Conservation (phyloP, 2,888 invertebrate species). For the Atherix ibis region DNA sequence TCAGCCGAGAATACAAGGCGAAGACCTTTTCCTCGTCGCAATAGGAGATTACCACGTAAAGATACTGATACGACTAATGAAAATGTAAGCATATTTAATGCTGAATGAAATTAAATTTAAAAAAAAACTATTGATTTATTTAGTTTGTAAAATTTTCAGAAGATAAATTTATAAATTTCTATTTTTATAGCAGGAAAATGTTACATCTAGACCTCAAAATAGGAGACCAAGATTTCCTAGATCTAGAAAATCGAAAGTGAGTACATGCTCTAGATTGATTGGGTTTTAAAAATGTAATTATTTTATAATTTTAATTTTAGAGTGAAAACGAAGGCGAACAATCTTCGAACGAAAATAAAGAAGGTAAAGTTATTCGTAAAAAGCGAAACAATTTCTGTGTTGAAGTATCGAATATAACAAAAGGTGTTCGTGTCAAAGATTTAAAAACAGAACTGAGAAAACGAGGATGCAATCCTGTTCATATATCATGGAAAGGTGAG, state of each 20-base stretch:
- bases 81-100: conserved; percentile 15
- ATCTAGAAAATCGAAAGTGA: conserved; percentile 5
- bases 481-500: conserved; percentile 56
- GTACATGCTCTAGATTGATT: not conserved
- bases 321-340: conserved; percentile 31
- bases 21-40: conserved; percentile 35
- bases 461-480: conserved; percentile 57
- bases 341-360: conserved; percentile 25
- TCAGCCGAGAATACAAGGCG: conserved; percentile 39
- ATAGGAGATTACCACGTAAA: conserved; percentile 15
- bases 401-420: conserved; percentile 55
- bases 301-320: too few relatives aligned
- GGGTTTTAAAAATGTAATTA: not conserved
- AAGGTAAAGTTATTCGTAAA: conserved; percentile 4
- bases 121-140: too few relatives aligned
- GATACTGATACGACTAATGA: conserved; percentile 26
- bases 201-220: conserved; percentile 5
- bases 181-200: conserved; percentile 9
- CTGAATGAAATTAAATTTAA: too few relatives aligned
- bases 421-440: conserved; percentile 54
- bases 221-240: conserved; percentile 2
- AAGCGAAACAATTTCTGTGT: conserved; percentile 26
- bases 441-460: conserved; percentile 55
- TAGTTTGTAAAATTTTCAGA: not conserved
- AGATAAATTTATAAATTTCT: not conserved